Evolutionary conservation across 2,797 vertebrate species (phyloP).

Genomic region (Chiroxiphia lanceolata): DNA sequence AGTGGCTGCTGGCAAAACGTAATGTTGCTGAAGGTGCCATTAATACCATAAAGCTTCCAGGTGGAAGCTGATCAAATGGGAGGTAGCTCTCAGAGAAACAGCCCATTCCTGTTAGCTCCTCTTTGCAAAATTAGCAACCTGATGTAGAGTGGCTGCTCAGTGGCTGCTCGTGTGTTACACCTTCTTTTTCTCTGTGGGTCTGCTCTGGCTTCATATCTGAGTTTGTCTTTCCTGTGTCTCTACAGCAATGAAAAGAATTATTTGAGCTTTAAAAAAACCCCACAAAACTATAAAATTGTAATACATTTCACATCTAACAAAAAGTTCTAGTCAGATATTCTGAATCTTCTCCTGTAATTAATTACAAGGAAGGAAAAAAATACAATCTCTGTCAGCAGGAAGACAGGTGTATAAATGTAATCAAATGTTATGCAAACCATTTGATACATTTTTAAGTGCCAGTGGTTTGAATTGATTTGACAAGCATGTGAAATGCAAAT

Average conservation of each 20-base stretch:
- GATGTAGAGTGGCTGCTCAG: background rate
- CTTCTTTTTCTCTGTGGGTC: background rate
- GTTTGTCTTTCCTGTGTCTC: background rate
- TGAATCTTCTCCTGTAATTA: constrained; percentile 42
- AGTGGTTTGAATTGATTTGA: constrained; percentile 56
- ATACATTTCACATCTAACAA: constrained; percentile 36
- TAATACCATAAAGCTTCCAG: background rate
- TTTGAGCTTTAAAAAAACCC: background rate
- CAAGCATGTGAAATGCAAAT: constrained; percentile 70
- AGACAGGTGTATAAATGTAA: constrained; percentile 64
- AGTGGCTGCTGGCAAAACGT: background rate
- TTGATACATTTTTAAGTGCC: constrained; percentile 61
- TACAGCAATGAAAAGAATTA: background rate
- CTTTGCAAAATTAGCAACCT: background rate
- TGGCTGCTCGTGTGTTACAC: background rate
- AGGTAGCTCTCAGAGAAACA: background rate
- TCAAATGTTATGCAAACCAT: constrained; percentile 64
- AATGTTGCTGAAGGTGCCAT: background rate
- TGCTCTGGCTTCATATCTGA: background rate
- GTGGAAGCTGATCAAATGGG: background rate
- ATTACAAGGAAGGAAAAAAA: constrained; percentile 48
- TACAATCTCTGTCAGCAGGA: constrained; percentile 38
- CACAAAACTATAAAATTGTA: background rate
- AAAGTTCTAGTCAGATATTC: constrained; percentile 22
- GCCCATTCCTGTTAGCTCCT: background rate